Base-by-base conservation (phyloP, 2,888 invertebrate species). In the Caenorhabditis sp. region DNA sequence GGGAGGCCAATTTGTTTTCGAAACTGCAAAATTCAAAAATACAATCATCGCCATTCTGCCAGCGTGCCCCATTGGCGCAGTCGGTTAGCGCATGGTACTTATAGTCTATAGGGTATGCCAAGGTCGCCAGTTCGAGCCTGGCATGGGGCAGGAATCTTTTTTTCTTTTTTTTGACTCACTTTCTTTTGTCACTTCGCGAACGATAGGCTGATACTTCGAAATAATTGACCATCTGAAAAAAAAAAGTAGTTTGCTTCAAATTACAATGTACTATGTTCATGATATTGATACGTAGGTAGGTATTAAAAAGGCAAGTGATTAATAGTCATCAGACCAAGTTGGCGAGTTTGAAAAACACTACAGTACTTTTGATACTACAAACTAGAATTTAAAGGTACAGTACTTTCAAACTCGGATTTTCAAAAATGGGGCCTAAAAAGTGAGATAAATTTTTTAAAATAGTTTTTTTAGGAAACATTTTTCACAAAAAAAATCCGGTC, bases 41-140 rank as follows among this genome's bases (percentile, higher is more conserved):
- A n/a, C n/a, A n/a, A n/a, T n/a, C n/a, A n/a, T n/a, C n/a, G 43
- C 8, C 43, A 43, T 43, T 43, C 17, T 10, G 17, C 43, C 43
- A 43, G 14, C 60, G 61, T 70, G 81, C 81, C 73, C 81, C 79
- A 78, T 77, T 81, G 81, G 81, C 81, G 81, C 76, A 81, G 79
- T 81, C 66, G 81, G 79, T 81, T 81, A 81, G 81, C 81, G 81
- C 81, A 75, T 81, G 77, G 81, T 81, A 79, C 81, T 79, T 79
- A 81, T 79, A 81, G 68, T 69, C 57, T 50, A 69, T 76, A 71
- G 65, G 78, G 21, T 43, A 79, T 76, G 77, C 77, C 70, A 73
- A 72, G 75, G 73, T 73, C 73, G 72, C 62, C 71, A 73, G 76
- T 74, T 76, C 78, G 73, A 78, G 70, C 76, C 78, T 76, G 76